Conservation (phyloP, 2,888 invertebrate species). For the Kuschelorhynchus macadamiae region DNA sequence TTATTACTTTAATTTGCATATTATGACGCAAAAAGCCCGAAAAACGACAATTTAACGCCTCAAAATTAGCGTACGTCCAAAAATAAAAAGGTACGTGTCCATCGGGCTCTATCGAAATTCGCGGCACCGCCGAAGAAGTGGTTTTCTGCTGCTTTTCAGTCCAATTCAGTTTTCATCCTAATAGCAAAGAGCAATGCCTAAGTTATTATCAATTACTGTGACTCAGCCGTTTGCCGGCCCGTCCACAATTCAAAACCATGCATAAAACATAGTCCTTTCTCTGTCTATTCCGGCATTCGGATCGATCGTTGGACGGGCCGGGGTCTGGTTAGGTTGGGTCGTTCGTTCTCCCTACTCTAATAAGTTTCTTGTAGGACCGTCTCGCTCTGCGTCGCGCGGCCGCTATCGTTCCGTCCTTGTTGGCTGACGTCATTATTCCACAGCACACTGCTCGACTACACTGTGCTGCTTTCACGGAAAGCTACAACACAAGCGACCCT, state of each 20-base stretch:
- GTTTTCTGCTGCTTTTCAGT: slow-evolving; percentile 55
- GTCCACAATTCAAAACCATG: slow-evolving; percentile 67
- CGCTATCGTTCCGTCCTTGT: slow-evolving; percentile 57
- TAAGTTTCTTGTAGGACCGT: slow-evolving; percentile 64
- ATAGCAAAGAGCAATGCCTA: slow-evolving; percentile 66
- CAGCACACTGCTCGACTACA: slow-evolving; percentile 67
- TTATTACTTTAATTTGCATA: slow-evolving; percentile 9
- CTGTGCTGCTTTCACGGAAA: slow-evolving; percentile 70
- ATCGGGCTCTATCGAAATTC: slow-evolving; percentile 19
- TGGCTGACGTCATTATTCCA: slow-evolving; percentile 68
- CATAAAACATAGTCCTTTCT: slow-evolving; percentile 68
- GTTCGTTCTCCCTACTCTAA: slow-evolving; percentile 67
- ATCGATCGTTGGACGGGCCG: slow-evolving; percentile 66
- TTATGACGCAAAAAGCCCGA: slow-evolving; percentile 8
- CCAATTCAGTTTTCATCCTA: slow-evolving; percentile 58
- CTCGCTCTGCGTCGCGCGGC: slow-evolving; percentile 54
- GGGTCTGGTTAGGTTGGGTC: slow-evolving; percentile 69
- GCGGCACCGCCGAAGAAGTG: slow-evolving; percentile 49
- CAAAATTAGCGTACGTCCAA: slow-evolving; percentile 19
- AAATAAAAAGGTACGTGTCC: slow-evolving; percentile 26
- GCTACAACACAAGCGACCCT: slow-evolving; percentile 68
- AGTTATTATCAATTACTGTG: slow-evolving; percentile 71
- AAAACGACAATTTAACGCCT: slow-evolving; percentile 9
- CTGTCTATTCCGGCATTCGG: slow-evolving; percentile 70
- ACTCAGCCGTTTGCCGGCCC: slow-evolving; percentile 69